Base-by-base conservation (phyloP, 2,888 invertebrate species). In the Epinotia demarniana region DNA sequence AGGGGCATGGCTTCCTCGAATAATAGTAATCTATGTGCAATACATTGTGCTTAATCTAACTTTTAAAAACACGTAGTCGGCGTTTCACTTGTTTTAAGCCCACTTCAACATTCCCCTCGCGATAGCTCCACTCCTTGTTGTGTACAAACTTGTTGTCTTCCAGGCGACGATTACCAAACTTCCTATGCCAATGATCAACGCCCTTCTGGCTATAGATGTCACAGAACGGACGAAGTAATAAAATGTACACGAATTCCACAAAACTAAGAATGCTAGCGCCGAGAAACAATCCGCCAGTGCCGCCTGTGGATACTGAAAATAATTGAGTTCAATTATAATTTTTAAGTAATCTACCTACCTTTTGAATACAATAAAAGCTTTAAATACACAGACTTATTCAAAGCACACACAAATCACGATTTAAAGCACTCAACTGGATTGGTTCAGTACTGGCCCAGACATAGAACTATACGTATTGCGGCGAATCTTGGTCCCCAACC, bases 191-290 rank as follows among this genome's bases (percentile, higher is more conserved):
- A 1, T 86, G 89, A 75, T 94, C 94, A 18, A 92, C 88, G n/a
- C 88, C 84, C n/a, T 89, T 85, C 63, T 89, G 91, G 39, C 85
- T 91, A 82, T 93, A 94, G 74, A 93, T 89, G 74, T 93, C 92
- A 78, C 90, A 93, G 78, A 93, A 92, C 2, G 94, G 93, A 81
- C 86, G 92, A 81, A 87, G 89, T 78, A 89, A 90, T 23, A 95
- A 85, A 78, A 95, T 96, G 83, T 96, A 96, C 43, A 96, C 81
- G 6, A 96, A 88, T 81, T 96, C 96, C 13, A 95, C 95, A 80
- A 96, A 95, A 80, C 96, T 96, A 0, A 96, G 89, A n/a, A 96
- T 86, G 80, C 96, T 96, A 0, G 96, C 96, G 11, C 96, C 96
- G 16, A 96, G 93, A 81, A 96, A 96, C 1, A 96, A 86, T 0